Conservation (phyloP, 53 echinoderm and acorn worm genomes). For the Paracentrotus lividus region DNA sequence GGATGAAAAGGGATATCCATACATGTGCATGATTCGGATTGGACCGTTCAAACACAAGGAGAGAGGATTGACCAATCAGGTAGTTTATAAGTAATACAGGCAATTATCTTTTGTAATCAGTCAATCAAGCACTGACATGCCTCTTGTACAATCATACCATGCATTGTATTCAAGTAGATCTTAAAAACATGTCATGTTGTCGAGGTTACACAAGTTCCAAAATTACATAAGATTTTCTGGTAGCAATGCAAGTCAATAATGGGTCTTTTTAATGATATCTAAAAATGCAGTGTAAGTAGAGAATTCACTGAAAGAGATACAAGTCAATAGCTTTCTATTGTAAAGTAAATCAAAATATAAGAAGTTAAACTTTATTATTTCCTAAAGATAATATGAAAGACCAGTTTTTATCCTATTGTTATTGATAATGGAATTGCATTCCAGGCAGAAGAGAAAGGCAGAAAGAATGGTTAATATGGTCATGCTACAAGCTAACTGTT, state of each 20-base stretch:
- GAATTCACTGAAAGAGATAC: no score
- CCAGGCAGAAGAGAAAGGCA: not conserved
- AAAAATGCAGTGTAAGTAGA: no score
- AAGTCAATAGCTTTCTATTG: no score
- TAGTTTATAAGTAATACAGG: not conserved
- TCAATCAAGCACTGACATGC: constrained; percentile 31
- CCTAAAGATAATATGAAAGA: no score
- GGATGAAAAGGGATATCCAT: not conserved
- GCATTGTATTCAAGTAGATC: not conserved
- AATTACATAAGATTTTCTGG: not conserved
- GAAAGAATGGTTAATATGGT: not conserved
- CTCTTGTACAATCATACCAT: constrained; percentile 30
- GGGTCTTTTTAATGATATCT: no score
- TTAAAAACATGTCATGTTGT: not conserved
- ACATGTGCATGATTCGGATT: not conserved
- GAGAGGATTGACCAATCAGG: not conserved
- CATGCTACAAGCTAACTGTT: not conserved
- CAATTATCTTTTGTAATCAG: not conserved
- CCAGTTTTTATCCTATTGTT: no score
- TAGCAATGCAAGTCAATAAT: not conserved
- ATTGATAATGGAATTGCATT: not conserved
- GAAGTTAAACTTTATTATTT: no score
- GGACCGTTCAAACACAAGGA: not conserved
- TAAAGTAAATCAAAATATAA: no score
- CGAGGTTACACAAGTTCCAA: not conserved